phyloP scores from a whole-genome alignment of 2,888 invertebrate species.

The Pilophorus perplexus region DNA sequence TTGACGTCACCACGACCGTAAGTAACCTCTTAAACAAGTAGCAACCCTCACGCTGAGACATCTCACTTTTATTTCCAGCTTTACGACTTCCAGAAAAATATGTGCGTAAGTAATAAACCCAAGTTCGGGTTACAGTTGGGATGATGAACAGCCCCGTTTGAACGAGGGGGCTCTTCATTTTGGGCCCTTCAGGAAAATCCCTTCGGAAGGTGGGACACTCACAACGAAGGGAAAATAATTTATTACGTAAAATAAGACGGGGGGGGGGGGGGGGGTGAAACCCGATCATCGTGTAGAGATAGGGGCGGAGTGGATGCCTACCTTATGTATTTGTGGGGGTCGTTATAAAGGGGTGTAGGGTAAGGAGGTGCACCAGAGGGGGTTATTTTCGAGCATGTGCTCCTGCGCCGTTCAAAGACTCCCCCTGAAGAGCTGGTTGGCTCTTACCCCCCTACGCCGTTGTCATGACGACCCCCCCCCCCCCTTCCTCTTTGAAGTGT shows the following conservation, averaged over 20 bases:
- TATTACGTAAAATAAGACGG: slow-evolving; percentile 11
- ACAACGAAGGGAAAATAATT: slow-evolving; percentile 4
- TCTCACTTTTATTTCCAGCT: background rate
- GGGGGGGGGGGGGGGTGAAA: slow-evolving; percentile 1
- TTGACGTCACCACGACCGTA: too few relatives aligned
- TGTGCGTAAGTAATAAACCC: background rate
- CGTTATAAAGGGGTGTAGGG: background rate
- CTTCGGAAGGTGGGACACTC: background rate
- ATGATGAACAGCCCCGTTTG: background rate
- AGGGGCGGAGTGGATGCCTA: background rate
- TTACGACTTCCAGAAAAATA: background rate
- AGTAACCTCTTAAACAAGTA: too few relatives aligned
- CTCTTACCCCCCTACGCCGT: background rate
- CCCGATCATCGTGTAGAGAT: background rate
- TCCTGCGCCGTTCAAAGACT: background rate
- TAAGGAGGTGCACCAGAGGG: background rate
- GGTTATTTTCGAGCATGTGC: background rate
- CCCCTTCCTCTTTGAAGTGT: background rate
- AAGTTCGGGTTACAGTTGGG: background rate
- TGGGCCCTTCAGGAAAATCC: background rate
- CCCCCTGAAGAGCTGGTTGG: background rate
- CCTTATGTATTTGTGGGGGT: background rate
- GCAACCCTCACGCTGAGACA: too few relatives aligned
- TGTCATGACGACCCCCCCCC: slow-evolving; percentile 17
- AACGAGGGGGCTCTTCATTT: background rate